These are phyloP conservation scores for Rhopalosiphum nymphaeae DNA, from an alignment of 2,888 invertebrate genomes.

Conservation along the genomic window DNA sequence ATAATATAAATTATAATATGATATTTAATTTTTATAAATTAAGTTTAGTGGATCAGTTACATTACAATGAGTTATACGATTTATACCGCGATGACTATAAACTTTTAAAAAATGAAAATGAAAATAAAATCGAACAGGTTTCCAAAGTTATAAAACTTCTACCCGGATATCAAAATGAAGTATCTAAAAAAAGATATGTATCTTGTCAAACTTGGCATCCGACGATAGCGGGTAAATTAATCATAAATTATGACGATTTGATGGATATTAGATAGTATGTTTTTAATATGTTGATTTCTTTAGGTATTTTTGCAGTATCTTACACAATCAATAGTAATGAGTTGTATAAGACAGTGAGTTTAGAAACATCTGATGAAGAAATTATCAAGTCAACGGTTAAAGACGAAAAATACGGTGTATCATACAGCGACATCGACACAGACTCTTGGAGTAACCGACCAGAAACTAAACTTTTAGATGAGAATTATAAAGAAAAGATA, in stretches of 20 bases:
- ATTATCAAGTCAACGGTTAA: not conserved
- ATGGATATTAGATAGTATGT: not conserved
- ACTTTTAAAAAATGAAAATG: constrained; percentile 3
- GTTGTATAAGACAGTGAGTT: constrained; percentile 3
- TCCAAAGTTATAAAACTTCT: not conserved
- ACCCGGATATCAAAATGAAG: constrained; percentile 5
- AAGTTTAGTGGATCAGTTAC: constrained; percentile 45
- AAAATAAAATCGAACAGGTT: not conserved
- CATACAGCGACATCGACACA: not conserved
- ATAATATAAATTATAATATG: not conserved
- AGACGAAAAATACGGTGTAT: constrained; percentile 20
- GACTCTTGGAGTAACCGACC: not conserved
- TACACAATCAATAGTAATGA: constrained; percentile 11
- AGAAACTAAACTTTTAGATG: constrained; percentile 9
- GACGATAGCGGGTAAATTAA: constrained; percentile 36
- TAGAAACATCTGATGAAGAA: not conserved
- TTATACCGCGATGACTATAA: constrained; percentile 62
- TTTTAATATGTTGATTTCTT: not conserved
- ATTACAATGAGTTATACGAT: constrained; percentile 51
- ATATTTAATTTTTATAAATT: not conserved
- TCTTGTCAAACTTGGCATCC: constrained; percentile 54
- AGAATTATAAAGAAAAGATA: constrained; percentile 51
- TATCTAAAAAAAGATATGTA: constrained; percentile 22
- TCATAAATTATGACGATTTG: not conserved
- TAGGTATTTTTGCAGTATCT: constrained; percentile 53